phyloP scores from a whole-genome alignment of 2,113 vertebrate species.

The Poeciliopsis occidentalis region DNA sequence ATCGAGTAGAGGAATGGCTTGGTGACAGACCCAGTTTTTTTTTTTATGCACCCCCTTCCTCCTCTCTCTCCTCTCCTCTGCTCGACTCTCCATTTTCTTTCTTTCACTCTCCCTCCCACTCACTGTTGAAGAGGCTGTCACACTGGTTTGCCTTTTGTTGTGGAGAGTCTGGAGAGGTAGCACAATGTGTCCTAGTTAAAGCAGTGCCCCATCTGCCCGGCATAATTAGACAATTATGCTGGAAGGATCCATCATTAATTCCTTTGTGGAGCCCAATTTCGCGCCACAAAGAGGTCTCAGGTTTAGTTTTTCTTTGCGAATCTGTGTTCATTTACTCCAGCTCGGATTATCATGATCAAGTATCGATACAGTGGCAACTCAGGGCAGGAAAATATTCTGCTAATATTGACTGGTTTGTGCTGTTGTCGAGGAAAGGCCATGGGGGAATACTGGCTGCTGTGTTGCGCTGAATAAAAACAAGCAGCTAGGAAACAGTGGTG shows the following conservation, averaged over 20 bases:
- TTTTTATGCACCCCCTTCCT: not conserved
- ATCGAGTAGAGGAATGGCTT: conserved; percentile 77
- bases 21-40: conserved; percentile 69
- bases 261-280: conserved; percentile 79
- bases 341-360: conserved; percentile 59
- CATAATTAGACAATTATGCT: conserved; percentile 83
- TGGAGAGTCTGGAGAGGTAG: conserved; percentile 80
- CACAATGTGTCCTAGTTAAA: conserved; percentile 83
- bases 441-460: conserved; percentile 66
- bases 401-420: conserved; percentile 70
- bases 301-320: conserved; percentile 69
- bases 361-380: conserved; percentile 69
- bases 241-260: conserved; percentile 80
- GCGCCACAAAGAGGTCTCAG: conserved; percentile 72
- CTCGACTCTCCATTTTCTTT: conserved; percentile 60
- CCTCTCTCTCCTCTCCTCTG: conserved; percentile 24
- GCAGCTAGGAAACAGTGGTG: conserved; percentile 42
- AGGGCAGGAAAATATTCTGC: conserved; percentile 64
- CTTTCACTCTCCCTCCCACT: conserved; percentile 76
- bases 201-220: conserved; percentile 80
- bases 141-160: conserved; percentile 80
- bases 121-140: conserved; percentile 79
- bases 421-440: conserved; percentile 64
- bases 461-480: conserved; percentile 64
- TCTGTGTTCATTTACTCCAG: conserved; percentile 60